Base-by-base conservation (phyloP, 1,140 invertebrate species). In the Diachasmimorpha longicaudata region DNA sequence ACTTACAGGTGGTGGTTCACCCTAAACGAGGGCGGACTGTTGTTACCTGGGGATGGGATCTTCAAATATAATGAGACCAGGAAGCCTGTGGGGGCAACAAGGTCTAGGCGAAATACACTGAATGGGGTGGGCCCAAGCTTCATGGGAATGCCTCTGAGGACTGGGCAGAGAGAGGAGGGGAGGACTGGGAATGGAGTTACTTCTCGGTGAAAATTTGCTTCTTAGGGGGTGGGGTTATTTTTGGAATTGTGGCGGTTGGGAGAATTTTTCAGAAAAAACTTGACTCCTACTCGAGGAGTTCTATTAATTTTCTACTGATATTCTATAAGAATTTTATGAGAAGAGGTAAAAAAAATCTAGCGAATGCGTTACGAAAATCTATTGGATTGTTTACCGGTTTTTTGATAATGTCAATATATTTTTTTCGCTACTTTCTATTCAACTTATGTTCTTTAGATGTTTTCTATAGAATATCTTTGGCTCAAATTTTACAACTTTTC, bases 1-100 rank as follows among this genome's bases (percentile, higher is more conserved):
- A 97, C 96, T 0, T 99, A 99, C 85, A 91, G 93, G 77, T 91
- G 94, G 75, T 95, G 95, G 93, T 98, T 93, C 87, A 91, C 88
- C 55, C 85, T 91, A 25, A 88, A 91, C 11, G 90, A 89, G 70
- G 79, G 91, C 21, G 84, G 93, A 44, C 92, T 95, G 21, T 91
- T 93, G 58, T 84, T 93, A 23, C 95, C 96, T 13, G 96, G 95
- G 5, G 93, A 93, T 81, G 95, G 95, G 25, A 80, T 92, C 44
- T 96, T 97, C 83, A 94, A 93, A 82, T 97, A 97, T 82, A 91
- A 91, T 82, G 92, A 91, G 79, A 85, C 72, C 79, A 85, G 37
- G 77, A 77, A 4, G 77, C 75, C 23, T 70, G 31, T 72, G 36
- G 71, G 46, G 75, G 11, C 74, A 5, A 21, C 48, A 0, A 86